A percentile compares a stretch with the other conserved stretches of the same genome.
These are phyloP conservation scores for Bradypodion pumilum DNA, from an alignment of 2,797 vertebrate genomes.

Conservation along the genomic window DNA sequence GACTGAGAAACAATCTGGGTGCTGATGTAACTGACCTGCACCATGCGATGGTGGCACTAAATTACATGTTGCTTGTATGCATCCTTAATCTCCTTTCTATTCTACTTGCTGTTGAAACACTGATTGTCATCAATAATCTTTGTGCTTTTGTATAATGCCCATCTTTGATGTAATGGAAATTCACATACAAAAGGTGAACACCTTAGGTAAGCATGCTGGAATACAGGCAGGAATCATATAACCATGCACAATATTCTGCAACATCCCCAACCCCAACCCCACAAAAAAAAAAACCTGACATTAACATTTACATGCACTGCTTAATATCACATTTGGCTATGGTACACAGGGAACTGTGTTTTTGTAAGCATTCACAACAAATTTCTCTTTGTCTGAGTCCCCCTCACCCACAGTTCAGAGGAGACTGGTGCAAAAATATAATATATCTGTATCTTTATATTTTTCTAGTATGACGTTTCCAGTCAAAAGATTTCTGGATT, in stretches of 20 bases:
- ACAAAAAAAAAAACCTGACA: conserved; percentile 49
- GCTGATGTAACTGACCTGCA: conserved; percentile 46
- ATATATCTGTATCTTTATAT: conserved; percentile 55
- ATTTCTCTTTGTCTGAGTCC: conserved; percentile 61
- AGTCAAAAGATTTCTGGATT: conserved; percentile 44
- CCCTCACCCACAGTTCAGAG: conserved; percentile 49
- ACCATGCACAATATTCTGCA: conserved; percentile 81
- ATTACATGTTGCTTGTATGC: conserved; percentile 34
- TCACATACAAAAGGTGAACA: conserved; percentile 76
- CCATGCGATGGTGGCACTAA: conserved; percentile 30
- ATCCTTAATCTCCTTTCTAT: conserved; percentile 40
- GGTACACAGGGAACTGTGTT: conserved; percentile 62
- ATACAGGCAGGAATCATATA: conserved; percentile 77
- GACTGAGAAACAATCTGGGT: conserved; percentile 57
- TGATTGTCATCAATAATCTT: conserved; percentile 83
- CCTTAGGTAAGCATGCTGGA: conserved; percentile 80
- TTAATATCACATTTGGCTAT: conserved; percentile 70
- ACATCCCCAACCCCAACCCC: conserved; percentile 55
- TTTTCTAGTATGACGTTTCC: conserved; percentile 58
- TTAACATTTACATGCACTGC: conserved; percentile 81
- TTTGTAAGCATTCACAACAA: conserved; percentile 64
- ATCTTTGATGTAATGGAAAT: conserved; percentile 73
- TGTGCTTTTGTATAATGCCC: conserved; percentile 85
- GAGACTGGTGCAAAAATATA: conserved; percentile 66
- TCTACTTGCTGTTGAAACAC: conserved; percentile 63